Evolutionary conservation across 2,888 invertebrate species (phyloP), one percentile per base, ranked within the genome.

Genomic region (Cephonodes hylas): DNA sequence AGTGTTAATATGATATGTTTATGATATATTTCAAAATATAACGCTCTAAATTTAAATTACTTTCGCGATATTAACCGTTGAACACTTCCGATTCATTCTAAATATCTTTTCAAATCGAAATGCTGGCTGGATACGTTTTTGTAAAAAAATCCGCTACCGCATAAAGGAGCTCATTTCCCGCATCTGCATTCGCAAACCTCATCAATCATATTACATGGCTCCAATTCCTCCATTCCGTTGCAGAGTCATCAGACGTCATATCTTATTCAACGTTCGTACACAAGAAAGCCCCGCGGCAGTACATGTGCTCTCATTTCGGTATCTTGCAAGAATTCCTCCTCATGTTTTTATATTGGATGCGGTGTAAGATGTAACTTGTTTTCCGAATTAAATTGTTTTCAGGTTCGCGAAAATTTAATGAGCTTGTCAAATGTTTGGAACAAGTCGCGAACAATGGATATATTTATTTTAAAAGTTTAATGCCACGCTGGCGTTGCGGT

Each of bases 261-360:
- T 53, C 15, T 53, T 53, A 53, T 53, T 53, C 53, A 53, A 3
- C 10, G 34, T 34, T n/a, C 22, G 23, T 22, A 8, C 18, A 20
- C 22, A 18, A n/a, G 46, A 6, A 27, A 48, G 27, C 31, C 53
- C 53, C 27, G 53, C 7, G 53, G 53, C 53, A 31, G 31, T 31
- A 31, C 53, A 53, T 31, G 10, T 18, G 53, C 53, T 27, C 31
- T 53, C 53, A 53, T 53, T 53, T 31, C 31, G 10, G 18, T 18
- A 0, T 18, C 27, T 53, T 53, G 31, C 31, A 8, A 31, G 27
- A 31, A 38, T 38, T 38, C 27, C 18, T 7, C 8, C 31, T 53
- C 53, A 53, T 31, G 53, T 53, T 53, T 53, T 53, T 53, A 53
- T 53, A 53, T 53, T 53, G 18, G 31, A 31, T 20, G 27, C 18